Evolutionary conservation across 2,113 vertebrate genomes (phyloP), one percentile per base, ranked within the genome.

Genomic region (Canis aureus): DNA sequence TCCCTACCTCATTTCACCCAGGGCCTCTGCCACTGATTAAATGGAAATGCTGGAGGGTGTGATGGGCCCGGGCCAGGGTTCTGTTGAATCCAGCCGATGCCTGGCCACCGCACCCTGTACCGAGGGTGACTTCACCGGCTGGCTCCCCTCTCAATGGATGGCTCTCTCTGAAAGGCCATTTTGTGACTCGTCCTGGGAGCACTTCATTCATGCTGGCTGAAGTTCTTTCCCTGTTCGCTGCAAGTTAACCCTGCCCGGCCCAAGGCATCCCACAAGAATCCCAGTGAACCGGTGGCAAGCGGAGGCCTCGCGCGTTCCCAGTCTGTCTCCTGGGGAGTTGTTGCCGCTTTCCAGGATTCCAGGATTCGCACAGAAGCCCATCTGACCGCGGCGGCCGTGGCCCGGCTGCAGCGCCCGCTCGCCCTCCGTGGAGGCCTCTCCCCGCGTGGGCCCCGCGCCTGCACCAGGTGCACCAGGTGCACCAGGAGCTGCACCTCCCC

Each of bases 101-200:
- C 89, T 55, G 59, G 95, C 88, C 81, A 86, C 92, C 29, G 2
- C 71, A 0, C 95, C 95, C 95, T 96, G 53, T 27, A 38, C 82
- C 2, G 23, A 79, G 11, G 81, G 92, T 97, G 97, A 98, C 88
- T 81, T 98, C 97, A 98, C 83, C 38, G 10, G 7, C 91, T 98
- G 97, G 97, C 96, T 91, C 79, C 59, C 93, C 51, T 51, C 94
- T 97, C 97, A 96, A 92, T 96, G 96, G 97, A 96, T 3, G 9
- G 89, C 79, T 95, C 80, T 95, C 69, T 89, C 86, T 97, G 79
- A 98, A 98, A 98, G 89, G 95, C 95, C 97, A 96, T 97, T 96
- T 95, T 97, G 95, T 96, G 93, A 89, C 93, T 94, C 2, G 71
- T 94, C 89, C 95, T 59, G 67, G 92, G 84, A 96, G 69, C 2